phyloP scores from a whole-genome alignment of 2,797 vertebrate species.

The Buphagus erythrorhynchus region DNA sequence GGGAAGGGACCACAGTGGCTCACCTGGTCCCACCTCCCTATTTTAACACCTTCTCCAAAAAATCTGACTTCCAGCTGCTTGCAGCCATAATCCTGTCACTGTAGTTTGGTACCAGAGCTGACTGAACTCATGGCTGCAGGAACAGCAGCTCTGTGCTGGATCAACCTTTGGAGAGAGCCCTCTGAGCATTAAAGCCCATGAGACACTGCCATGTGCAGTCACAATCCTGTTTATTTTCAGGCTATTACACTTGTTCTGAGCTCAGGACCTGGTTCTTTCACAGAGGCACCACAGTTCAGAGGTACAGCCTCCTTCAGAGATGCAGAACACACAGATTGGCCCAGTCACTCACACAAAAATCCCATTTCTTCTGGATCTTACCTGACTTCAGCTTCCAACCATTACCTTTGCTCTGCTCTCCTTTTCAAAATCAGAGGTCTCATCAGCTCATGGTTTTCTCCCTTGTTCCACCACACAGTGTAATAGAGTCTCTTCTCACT shows the following conservation, averaged over 20 bases:
- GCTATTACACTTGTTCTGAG: neutral
- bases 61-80: neutral
- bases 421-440: neutral
- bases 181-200: rapidly evolving
- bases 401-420: neutral
- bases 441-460: neutral
- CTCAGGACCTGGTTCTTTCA: neutral
- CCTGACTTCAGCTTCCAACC: neutral
- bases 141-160: neutral
- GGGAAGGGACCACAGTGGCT: neutral
- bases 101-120: neutral
- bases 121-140: neutral
- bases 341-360: neutral
- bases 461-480: rapidly evolving
- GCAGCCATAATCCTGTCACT: neutral
- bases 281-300: neutral
- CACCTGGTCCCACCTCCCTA: neutral
- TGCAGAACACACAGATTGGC: neutral
- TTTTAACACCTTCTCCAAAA: neutral
- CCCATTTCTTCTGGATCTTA: neutral
- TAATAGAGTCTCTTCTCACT: neutral
- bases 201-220: neutral
- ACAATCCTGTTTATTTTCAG: neutral
- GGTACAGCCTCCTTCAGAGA: neutral
- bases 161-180: neutral